Evolutionary conservation across 2,113 vertebrate species (phyloP), one percentile per base, ranked within the genome.

Genomic region (Vimba vimba): DNA sequence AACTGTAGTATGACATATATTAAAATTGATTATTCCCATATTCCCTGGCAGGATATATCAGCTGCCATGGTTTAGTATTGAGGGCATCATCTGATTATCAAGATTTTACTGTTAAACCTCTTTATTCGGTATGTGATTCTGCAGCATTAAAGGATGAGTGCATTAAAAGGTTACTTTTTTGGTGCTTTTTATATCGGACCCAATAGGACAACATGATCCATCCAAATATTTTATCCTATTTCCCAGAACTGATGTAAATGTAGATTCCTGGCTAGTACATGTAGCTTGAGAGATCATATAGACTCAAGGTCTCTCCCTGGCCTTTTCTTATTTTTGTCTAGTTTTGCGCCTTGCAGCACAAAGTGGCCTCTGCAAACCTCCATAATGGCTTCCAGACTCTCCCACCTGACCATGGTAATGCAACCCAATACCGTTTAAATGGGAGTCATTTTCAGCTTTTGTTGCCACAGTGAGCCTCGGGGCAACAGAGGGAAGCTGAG

Each of bases 381-480:
- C 86, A 87, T 74, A 83, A 90, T 90, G 88, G 86, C 89, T 85
- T 84, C 64, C 89, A 91, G 39, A 90, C 85, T 88, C 79, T 86
- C 88, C 91, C 89, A 86, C 91, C 91, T 89, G 86, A 87, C 90
- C 87, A 84, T 87, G 80, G 88, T 90, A 88, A 92, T 93, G 89
- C 88, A 87, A 89, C 90, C 86, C 90, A 87, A 85, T 90, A 91
- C 89, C 87, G 84, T 91, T 92, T 90, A 87, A 93, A 90, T 90
- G 79, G 84, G 90, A 89, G 87, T 89, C 90, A 91, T 92, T 92
- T 91, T 78, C 79, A 88, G 85, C 86, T 89, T 88, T 87, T 89
- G 90, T 94, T 92, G 88, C 91, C 86, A 89, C 60, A 76, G 91
- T 90, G 91, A 87, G 90, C 93, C 93, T 89, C 87, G 69, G 91